Conservation (phyloP, 2,888 invertebrate species). For the Encarsia formosa region DNA sequence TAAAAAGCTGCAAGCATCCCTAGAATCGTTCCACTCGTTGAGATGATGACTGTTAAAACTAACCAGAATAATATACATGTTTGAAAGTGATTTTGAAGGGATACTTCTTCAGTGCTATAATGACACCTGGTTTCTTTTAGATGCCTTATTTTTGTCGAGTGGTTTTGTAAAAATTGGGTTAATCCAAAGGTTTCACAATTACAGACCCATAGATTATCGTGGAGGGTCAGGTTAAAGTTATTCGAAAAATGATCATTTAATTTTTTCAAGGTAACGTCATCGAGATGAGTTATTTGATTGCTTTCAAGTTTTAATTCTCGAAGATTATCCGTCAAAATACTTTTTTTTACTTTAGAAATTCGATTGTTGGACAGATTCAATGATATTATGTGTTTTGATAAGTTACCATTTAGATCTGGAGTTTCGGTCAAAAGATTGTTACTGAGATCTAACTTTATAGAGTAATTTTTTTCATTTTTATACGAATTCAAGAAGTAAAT, state of each 20-base stretch:
- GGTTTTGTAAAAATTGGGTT: too few relatives aligned
- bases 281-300: conserved; percentile 8
- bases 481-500: too few relatives aligned
- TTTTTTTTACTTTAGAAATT: too few relatives aligned
- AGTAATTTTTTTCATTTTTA: too few relatives aligned
- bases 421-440: too few relatives aligned
- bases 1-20: conserved; percentile 48
- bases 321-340: too few relatives aligned
- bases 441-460: too few relatives aligned
- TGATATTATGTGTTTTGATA: too few relatives aligned
- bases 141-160: too few relatives aligned
- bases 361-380: too few relatives aligned
- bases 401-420: too few relatives aligned
- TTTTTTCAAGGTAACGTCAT: background rate
- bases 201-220: conserved; percentile 67
- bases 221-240: conserved; percentile 56
- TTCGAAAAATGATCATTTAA: too few relatives aligned
- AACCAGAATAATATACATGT: conserved; percentile 15
- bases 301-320: conserved; percentile 11
- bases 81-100: conserved; percentile 17
- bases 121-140: conserved; percentile 11
- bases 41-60: conserved; percentile 26
- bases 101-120: conserved; percentile 1
- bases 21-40: conserved; percentile 47
- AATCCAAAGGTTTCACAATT: conserved; percentile 62